A percentile compares a stretch with the other conserved stretches of the same genome.
Conservation (phyloP, 37 sponge, comb jelly and placozoan genomes). For the Petrosia ficiformis region DNA sequence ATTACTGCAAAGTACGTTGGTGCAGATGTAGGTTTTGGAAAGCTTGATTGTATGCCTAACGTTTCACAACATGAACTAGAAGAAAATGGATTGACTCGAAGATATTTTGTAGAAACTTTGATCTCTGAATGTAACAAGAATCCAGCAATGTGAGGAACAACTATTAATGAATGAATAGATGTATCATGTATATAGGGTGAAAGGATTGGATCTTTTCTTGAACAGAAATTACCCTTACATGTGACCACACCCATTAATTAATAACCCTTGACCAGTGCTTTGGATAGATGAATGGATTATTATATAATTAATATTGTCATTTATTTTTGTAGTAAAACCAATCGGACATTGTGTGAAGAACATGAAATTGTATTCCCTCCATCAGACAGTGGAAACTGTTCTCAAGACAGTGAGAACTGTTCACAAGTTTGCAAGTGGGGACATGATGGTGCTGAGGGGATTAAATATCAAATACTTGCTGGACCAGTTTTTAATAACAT, state of each 20-base stretch:
- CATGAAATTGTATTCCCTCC: not conserved
- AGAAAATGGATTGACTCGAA: not conserved
- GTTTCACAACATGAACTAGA: not conserved
- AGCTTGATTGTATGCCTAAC: constrained; percentile 39
- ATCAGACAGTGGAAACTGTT: no score
- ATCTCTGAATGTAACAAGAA: not conserved
- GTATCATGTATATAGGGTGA: no score
- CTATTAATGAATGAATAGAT: no score
- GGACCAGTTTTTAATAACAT: constrained; percentile 86
- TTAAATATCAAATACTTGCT: constrained; percentile 76
- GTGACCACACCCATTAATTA: no score
- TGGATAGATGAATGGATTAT: no score
- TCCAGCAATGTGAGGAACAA: not conserved
- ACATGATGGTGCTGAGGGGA: constrained; percentile 59
- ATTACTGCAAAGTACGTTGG: constrained; percentile 64
- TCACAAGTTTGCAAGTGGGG: constrained; percentile 24
- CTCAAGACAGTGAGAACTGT: not conserved
- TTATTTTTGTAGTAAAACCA: no score
- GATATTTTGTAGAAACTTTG: not conserved
- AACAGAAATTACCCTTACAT: no score
- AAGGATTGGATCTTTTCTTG: no score
- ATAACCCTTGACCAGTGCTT: no score
- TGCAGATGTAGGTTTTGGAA: constrained; percentile 69
- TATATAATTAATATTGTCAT: no score
- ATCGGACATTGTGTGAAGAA: not conserved